Base-by-base conservation (phyloP, 2,888 invertebrate genomes). In the Drosophila pullipes region DNA sequence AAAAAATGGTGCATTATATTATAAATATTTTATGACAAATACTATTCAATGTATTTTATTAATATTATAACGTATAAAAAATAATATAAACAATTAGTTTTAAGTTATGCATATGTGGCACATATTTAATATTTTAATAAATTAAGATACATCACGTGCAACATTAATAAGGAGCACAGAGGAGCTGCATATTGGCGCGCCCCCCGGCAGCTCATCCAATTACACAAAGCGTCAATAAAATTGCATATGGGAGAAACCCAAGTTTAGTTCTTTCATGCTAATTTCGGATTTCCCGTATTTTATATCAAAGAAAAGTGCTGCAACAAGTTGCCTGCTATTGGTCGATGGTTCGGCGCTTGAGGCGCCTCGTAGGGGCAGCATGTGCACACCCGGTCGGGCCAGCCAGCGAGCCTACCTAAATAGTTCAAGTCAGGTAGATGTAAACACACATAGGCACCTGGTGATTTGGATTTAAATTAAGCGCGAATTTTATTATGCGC, bases 211-310 rank as follows among this genome's bases (percentile, higher is more conserved):
- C 53, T 30, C 31, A 59, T 50, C 55, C 44, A 68, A 52, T 54
- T 44, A 53, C 22, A 30, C 68, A 59, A 54, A 41, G 30, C 58
- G 66, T 76, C 78, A 82, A 80, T 87, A 81, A 82, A 86, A 74
- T 65, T 59, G 60, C 69, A 74, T 62, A 53, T 72, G 78, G 84
- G 84, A 85, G 71, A 86, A 80, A 83, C 79, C 82, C 84, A 69
- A 41, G 39, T 54, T 60, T 73, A 73, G 69, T 90, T 82, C 85
- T 72, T 89, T 85, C 89, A 90, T 83, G 72, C 65, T 75, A 68
- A 58, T 77, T 49, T 68, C 78, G 90, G 89, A 86, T 89, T 90
- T 89, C 82, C 88, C 90, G 81, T 52, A 72, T 77, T 82, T 82
- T 79, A 85, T 83, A 84, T 89, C 82, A 88, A 89, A 86, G 88